phyloP scores from a whole-genome alignment of 2,888 invertebrate species.

The Sarcophaga carnaria region DNA sequence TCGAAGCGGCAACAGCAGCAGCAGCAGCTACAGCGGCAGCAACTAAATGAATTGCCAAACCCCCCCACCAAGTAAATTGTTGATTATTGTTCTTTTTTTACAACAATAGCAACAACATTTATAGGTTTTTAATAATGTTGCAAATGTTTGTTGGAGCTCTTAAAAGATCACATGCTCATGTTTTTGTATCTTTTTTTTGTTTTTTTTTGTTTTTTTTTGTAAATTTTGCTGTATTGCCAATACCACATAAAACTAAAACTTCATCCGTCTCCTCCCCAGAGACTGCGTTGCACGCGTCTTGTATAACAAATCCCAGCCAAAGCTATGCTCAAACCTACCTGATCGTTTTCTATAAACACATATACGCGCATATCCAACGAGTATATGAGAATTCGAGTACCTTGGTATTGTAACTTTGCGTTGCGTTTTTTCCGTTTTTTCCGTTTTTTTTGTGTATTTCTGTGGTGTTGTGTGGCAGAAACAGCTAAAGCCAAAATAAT shows the following conservation, averaged over 20 bases:
- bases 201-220: neutral
- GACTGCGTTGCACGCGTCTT: conserved; percentile 63
- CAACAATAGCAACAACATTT: conserved; percentile 73
- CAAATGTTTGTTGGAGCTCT: conserved; percentile 61
- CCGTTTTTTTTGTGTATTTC: neutral
- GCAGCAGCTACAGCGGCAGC: neutral
- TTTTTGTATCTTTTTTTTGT: neutral
- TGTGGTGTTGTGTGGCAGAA: conserved; percentile 11
- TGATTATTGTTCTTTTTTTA: conserved; percentile 63
- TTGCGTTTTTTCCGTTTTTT: no score
- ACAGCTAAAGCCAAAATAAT: conserved; percentile 74
- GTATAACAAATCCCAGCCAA: conserved; percentile 50
- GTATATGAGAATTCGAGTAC: neutral
- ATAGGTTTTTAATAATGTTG: conserved; percentile 79
- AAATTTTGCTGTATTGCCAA: neutral
- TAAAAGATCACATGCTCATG: conserved; percentile 43
- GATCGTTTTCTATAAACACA: conserved; percentile 44
- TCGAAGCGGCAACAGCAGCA: conserved; percentile 1
- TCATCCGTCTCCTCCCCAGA: conserved; percentile 52
- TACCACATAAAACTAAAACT: neutral
- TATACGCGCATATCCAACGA: no score
- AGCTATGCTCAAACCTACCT: conserved; percentile 57
- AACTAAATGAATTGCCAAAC: neutral
- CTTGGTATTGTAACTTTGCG: neutral
- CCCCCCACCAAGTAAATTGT: conserved; percentile 32